Percentiles rank a stretch among this genome's conserved stretches.
Conservation (phyloP, 2,113 vertebrate genomes). For the Forbesichthys papilliferus region DNA sequence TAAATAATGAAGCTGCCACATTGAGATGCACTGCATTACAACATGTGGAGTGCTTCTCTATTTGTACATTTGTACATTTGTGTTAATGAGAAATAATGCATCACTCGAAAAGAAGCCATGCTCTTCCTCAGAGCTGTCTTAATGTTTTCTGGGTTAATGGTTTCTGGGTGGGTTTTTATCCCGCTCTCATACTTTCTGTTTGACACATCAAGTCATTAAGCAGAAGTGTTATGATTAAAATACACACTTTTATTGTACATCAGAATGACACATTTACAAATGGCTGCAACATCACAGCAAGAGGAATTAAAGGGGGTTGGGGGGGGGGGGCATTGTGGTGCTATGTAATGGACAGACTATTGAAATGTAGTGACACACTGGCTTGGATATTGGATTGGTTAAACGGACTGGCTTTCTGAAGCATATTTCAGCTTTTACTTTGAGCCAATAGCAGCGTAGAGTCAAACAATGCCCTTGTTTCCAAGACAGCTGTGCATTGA, state of each 20-base stretch:
- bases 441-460: constrained; percentile 32
- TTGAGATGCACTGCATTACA: too few species aligned
- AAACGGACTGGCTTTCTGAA: constrained; percentile 34
- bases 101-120: too few species aligned
- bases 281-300: constrained; percentile 33
- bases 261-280: constrained; percentile 47
- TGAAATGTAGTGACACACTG: constrained; percentile 44
- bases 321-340: constrained; percentile 38
- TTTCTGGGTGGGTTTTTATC: too few species aligned
- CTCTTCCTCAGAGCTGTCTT: too few species aligned
- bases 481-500: constrained; percentile 38
- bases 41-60: too few species aligned
- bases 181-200: background rate
- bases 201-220: background rate
- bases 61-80: too few species aligned
- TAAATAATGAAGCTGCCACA: too few species aligned
- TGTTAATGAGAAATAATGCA: too few species aligned
- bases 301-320: constrained; percentile 46
- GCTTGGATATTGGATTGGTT: constrained; percentile 32
- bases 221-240: constrained; percentile 58
- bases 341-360: constrained; percentile 29
- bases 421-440: constrained; percentile 29
- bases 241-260: constrained; percentile 75
- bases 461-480: constrained; percentile 24
- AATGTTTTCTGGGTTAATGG: too few species aligned